Percentiles rank a stretch among this genome's conserved stretches.
phyloP scores from a whole-genome alignment of 1,140 invertebrate species.

The Dreissena rostriformis region DNA sequence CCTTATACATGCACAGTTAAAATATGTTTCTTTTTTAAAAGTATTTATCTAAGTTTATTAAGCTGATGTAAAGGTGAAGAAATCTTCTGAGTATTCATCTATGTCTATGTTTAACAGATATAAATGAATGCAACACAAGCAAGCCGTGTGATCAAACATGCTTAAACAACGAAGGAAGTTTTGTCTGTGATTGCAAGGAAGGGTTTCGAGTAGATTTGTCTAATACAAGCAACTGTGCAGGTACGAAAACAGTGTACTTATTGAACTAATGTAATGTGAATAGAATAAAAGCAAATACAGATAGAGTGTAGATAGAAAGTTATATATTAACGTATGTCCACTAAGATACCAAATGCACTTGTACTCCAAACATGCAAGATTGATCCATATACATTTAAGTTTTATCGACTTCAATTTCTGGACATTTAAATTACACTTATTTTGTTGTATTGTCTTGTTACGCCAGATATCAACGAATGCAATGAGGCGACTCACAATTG shows the following conservation, averaged over 20 bases:
- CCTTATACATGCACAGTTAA: not conserved
- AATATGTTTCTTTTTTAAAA: not conserved
- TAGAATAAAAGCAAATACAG: too few species aligned
- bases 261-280: too few species aligned
- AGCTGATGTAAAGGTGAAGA: not conserved
- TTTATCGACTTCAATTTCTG: too few species aligned
- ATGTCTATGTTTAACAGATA: slow-evolving; percentile 11
- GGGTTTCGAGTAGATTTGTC: slow-evolving; percentile 9
- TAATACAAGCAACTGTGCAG: too few species aligned
- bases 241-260: too few species aligned
- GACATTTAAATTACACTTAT: too few species aligned
- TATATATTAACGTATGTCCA: too few species aligned
- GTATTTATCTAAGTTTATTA: not conserved
- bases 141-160: slow-evolving; percentile 17
- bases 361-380: too few species aligned
- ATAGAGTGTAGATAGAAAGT: too few species aligned
- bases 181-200: slow-evolving; percentile 16
- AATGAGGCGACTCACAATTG: slow-evolving; percentile 30
- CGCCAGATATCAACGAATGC: slow-evolving; percentile 48
- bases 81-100: not conserved
- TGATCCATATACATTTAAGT: too few species aligned
- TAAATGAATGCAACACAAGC: slow-evolving; percentile 17
- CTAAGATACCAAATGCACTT: too few species aligned
- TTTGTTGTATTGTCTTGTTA: not conserved
- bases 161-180: slow-evolving; percentile 15